Base-by-base conservation (phyloP, 2,888 invertebrate species). In the Abrostola tripartita region DNA sequence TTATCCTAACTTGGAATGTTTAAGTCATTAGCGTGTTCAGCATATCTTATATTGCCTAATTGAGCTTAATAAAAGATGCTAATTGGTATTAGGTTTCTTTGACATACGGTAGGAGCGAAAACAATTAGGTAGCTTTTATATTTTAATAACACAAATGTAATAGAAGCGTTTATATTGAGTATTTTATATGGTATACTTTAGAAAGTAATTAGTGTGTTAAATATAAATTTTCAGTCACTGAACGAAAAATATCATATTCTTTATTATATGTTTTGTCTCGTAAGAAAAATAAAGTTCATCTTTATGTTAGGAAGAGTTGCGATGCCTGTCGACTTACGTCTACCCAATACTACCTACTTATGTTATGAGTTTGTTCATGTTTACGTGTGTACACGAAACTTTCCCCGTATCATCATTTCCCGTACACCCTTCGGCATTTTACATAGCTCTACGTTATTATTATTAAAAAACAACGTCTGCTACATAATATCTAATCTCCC, bases 21-120 rank as follows among this genome's bases (percentile, higher is more conserved):
- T 40, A 50, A 50, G 52, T 73, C 41, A 40, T 68, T 53, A 38
- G 55, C 57, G 56, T 47, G 61, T 69, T 74, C 58, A 62, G 36
- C 40, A 38, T 55, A 49, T 55, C 55, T 61, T 35, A 61, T 24
- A 24, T 61, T 68, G 74, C 9, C 24, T 49, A 57, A 58, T 40
- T 55, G 49, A 67, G 57, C 12, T 49, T 54, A 49, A 61, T 61
- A 68, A 56, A 11, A 24, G 14, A 50, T n/a, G 40, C 42, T 55
- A 55, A 51, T 54, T 44, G 51, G 47, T 60, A 50, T 67, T 57
- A 47, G 56, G 53, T 61, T 54, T 61, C 56, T 51, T 47, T 61
- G 61, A 61, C 38, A 52, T 37, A 47, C 7, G 40, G 10, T 12
- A 12, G 12, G 37, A 42, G 47, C 50, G 47, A 54, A 52, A 37